Evolutionary conservation across 2,113 vertebrate species (phyloP), one percentile per base, ranked within the genome.

Genomic region (Campylorhamphus procurvoides): DNA sequence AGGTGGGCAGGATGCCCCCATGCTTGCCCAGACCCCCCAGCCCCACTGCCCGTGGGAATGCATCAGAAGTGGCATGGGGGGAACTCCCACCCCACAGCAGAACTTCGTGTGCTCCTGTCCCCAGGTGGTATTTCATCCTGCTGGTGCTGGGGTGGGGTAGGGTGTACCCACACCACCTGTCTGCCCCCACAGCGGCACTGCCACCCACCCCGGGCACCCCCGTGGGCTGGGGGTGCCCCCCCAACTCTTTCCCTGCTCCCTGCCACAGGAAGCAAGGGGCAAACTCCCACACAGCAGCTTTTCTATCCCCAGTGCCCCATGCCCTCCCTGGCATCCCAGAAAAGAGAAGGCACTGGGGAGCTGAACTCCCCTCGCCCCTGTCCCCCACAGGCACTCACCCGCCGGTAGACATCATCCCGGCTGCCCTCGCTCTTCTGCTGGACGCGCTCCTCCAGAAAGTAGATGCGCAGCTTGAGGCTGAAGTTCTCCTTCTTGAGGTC

Each of bases 401-500:
- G 97, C 92, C 80, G 98, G 98, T 99, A 98, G 92, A 99, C 96
- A 59, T 99, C 98, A 5, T 99, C 98, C 35, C 89, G 96, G 97
- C 98, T 98, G 94, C 97, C 98, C 96, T 99, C 98, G 72, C 98
- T 98, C 97, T 99, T 99, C 97, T 99, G 98, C 90, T 99, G 99
- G 98, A 99, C 98, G 44, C 98, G 98, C 96, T 99, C 99, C 97
- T 99, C 99, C 98, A 99, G 98, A 97, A 99, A 99, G 97, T 99
- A 99, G 97, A 99, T 99, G 97, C 99, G 97, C 73, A 99, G 98
- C 97, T 99, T 99, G 96, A 99, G 98, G 98, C 99, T 99, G 99
- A 99, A 99, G 98, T 99, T 99, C 98, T 99, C 99, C 97, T 99
- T 99, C 98, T 99, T 99, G 97, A 99, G 98, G 98, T 99, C 99